Evolutionary conservation across 2,797 vertebrate genomes (phyloP).

Genomic region (Australoheros facetus): DNA sequence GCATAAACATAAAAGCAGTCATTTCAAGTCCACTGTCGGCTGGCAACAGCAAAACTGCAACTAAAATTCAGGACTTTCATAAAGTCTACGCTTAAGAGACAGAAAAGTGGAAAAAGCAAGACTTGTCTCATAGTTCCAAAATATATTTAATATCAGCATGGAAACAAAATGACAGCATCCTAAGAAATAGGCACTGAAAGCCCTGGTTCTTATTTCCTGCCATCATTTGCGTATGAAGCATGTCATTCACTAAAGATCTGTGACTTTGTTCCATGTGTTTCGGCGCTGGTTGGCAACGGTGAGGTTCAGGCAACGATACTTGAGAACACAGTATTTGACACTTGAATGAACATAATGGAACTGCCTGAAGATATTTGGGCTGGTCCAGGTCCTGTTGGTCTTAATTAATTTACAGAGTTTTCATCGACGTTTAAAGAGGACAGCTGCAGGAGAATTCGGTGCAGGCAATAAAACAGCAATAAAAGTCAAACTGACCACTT

Average conservation of each 20-base stretch:
- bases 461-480: constrained; percentile 18
- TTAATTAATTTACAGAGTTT: constrained; percentile 66
- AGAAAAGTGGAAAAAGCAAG: neutral
- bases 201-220: constrained; percentile 64
- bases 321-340: constrained; percentile 40
- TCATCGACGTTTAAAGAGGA: constrained; percentile 21
- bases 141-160: neutral
- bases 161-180: constrained; percentile 14
- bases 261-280: constrained; percentile 49
- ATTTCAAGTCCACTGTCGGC: constrained; percentile 16
- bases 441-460: constrained; percentile 49
- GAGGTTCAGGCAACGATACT: constrained; percentile 55
- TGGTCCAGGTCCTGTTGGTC: constrained; percentile 59
- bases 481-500: constrained; percentile 17
- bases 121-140: constrained; percentile 19
- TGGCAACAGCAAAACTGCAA: neutral
- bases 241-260: constrained; percentile 58
- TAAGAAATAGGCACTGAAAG: constrained; percentile 17
- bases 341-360: constrained; percentile 55
- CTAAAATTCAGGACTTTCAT: constrained; percentile 8
- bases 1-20: constrained; percentile 8
- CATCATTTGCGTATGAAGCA: constrained; percentile 66
- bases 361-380: constrained; percentile 76
- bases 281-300: constrained; percentile 40
- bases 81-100: constrained; percentile 12